Conservation (phyloP, 1,140 invertebrate genomes). For the Thaumetopoea pityocampa region DNA sequence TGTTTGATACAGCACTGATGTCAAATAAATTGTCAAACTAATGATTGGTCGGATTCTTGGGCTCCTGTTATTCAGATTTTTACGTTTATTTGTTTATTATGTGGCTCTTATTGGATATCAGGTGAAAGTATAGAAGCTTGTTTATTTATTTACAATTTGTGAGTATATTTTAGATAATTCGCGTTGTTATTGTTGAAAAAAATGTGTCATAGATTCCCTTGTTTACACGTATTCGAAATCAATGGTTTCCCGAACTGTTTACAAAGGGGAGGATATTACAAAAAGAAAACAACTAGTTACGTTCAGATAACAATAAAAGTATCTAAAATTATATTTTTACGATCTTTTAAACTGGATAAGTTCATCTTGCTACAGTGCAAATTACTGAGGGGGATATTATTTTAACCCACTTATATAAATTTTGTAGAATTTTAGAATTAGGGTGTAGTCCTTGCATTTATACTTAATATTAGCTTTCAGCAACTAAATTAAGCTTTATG, state of each 20-base stretch:
- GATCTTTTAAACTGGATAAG: no score
- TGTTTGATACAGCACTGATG: slow-evolving; percentile 1
- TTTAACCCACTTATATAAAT: slow-evolving; percentile 19
- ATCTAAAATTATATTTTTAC: no score
- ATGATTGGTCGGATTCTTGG: slow-evolving; percentile 42
- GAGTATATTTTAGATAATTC: slow-evolving; percentile 30
- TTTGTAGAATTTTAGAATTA: slow-evolving; percentile 7
- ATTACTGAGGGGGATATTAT: slow-evolving; percentile 16
- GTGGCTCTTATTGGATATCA: slow-evolving; percentile 40
- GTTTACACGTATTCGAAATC: slow-evolving; percentile 67
- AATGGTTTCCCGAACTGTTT: slow-evolving; percentile 49
- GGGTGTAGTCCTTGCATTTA: no score
- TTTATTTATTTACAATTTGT: slow-evolving; percentile 34
- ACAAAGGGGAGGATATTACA: slow-evolving; percentile 63
- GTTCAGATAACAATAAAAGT: no score
- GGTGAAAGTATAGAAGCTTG: slow-evolving; percentile 34
- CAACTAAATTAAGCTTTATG: no score
- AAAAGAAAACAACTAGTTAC: no score
- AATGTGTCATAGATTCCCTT: slow-evolving; percentile 33
- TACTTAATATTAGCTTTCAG: no score
- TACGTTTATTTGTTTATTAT: slow-evolving; percentile 56
- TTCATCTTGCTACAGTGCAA: not conserved
- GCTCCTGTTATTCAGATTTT: slow-evolving; percentile 39
- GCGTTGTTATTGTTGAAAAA: slow-evolving; percentile 13
- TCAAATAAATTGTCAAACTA: slow-evolving; percentile 22